A percentile compares a stretch with the other conserved stretches of the same genome.
These are phyloP conservation scores for Toxonevra muliebris DNA, from an alignment of 2,888 invertebrate genomes.

Conservation along the genomic window DNA sequence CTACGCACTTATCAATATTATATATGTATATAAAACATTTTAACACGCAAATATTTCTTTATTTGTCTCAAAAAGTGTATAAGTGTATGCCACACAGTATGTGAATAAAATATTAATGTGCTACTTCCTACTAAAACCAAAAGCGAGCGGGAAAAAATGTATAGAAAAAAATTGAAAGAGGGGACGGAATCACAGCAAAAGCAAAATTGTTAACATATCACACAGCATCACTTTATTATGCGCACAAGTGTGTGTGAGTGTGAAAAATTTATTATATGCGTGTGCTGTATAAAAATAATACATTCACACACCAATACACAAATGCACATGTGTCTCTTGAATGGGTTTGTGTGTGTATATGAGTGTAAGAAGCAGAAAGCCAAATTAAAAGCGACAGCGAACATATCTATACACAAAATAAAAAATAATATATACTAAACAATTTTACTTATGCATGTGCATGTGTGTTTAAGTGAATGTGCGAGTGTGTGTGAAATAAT, in stretches of 20 bases:
- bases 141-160: neutral
- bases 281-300: neutral
- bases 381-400: slow-evolving; percentile 26
- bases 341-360: neutral
- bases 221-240: neutral
- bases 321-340: neutral
- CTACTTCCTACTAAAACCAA: slow-evolving; percentile 1
- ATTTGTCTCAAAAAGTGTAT: slow-evolving; percentile 4
- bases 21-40: neutral
- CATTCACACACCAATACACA: neutral
- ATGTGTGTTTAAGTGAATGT: neutral
- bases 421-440: no score
- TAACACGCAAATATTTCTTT: slow-evolving; percentile 18
- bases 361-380: neutral
- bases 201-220: slow-evolving; percentile 12
- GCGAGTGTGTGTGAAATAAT: slow-evolving; percentile 1
- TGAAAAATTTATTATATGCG: neutral
- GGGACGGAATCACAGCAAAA: slow-evolving; percentile 18
- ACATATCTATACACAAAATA: slow-evolving; percentile 7
- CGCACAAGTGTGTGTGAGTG: neutral
- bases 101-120: neutral
- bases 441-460: no score
- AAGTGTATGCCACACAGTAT: neutral
- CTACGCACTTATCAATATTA: neutral
- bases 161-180: slow-evolving; percentile 16